Conservation (phyloP, 2,113 vertebrate genomes). For the Myotis davidii region DNA sequence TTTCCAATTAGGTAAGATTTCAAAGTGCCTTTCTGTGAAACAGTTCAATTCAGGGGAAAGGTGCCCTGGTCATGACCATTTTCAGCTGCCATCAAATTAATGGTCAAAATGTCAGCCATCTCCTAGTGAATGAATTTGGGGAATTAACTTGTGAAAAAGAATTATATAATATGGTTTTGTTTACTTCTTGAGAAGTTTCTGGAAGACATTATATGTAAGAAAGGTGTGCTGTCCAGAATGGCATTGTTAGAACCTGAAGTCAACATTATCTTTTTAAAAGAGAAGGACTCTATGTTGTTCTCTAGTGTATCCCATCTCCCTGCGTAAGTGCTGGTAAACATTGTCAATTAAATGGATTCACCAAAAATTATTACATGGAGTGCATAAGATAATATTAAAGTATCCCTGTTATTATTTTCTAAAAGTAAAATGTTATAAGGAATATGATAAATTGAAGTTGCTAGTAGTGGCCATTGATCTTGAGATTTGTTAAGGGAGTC, state of each 20-base stretch:
- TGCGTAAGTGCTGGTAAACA: background rate
- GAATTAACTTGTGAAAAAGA: background rate
- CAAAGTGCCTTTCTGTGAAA: background rate
- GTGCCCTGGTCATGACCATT: background rate
- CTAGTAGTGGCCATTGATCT: background rate
- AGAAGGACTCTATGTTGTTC: background rate
- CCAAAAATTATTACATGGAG: background rate
- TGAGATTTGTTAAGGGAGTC: background rate
- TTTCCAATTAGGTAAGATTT: background rate
- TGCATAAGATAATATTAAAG: background rate
- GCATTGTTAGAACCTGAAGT: background rate
- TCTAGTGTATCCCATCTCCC: background rate
- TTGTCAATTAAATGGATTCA: background rate
- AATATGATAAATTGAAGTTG: background rate
- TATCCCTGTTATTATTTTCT: constrained; percentile 9
- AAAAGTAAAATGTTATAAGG: background rate
- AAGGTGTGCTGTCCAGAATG: background rate
- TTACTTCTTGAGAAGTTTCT: constrained; percentile 2
- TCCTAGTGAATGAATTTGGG: background rate
- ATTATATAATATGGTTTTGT: background rate
- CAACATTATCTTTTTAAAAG: background rate
- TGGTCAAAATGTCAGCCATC: background rate
- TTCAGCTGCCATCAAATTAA: background rate
- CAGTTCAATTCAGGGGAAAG: background rate
- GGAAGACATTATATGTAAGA: background rate